Base-by-base conservation (phyloP, 2,797 vertebrate species). In the Vultur gryphus region DNA sequence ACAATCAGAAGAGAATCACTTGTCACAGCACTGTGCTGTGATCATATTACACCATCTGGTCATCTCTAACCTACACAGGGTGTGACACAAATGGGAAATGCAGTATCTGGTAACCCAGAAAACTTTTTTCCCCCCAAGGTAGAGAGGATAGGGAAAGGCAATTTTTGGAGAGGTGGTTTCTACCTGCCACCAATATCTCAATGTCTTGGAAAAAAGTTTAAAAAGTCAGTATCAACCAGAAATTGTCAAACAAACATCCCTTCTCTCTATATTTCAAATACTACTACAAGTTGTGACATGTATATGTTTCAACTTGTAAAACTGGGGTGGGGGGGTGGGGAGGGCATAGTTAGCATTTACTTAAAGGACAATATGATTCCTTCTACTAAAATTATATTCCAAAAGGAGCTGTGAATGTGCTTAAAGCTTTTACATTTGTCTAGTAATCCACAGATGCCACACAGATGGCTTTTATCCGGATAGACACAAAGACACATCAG, bases 1-100 rank as follows among this genome's bases (percentile, higher is more conserved):
- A 25, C 57, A 77, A 93, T 31, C 84, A 93, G 84, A 72, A 96
- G 87, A 93, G 33, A 96, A 81, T 4, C 33, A 5, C 73, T 93
- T 86, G 84, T 62, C 61, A 79, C 43, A 85, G 85, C 16, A 28
- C 21, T 66, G 78, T n/a, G 78, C 62, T 72, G 54, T 31, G 82
- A 96, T 92, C 88, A 64, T 16, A 70, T 78, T 90, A 94, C 46
- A 88, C 91, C 93, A 97, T 83, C 86, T 97, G 95, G 86, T 35
- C 66, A 91, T 59, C 95, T 84, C 90, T 66, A 90, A 55, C 84
- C 33, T 28, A 67, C 28, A 73, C 44, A 66, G 58, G 66, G 76
- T 52, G 86, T 84, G 88, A 88, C 87, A 95, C 44, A 79, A 93
- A 86, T 9, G 43, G 80, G 69, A 95, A 94, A 66, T 4, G 26